Percentiles rank a stretch among this genome's conserved stretches.
phyloP scores from a whole-genome alignment of 1,140 invertebrate species.

The Caenorhabditis briggsae region DNA sequence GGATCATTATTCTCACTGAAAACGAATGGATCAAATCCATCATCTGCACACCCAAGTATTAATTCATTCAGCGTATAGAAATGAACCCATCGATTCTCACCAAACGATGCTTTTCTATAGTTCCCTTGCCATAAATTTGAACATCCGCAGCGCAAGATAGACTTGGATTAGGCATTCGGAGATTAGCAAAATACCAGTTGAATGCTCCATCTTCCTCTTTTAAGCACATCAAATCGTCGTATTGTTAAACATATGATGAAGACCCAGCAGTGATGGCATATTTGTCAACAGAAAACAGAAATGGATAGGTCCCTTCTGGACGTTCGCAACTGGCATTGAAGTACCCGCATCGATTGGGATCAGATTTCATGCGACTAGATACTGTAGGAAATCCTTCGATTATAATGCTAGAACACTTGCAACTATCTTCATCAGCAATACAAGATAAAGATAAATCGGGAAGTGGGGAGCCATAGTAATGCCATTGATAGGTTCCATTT shows the following conservation, averaged over 20 bases:
- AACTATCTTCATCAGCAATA: not conserved
- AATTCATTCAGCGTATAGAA: no score
- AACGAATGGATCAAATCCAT: not conserved
- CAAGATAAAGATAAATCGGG: not conserved
- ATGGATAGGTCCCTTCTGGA: not conserved
- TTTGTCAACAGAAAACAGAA: not conserved
- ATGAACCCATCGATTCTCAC: not conserved
- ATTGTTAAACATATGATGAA: not conserved
- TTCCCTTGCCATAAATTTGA: not conserved
- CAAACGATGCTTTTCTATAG: not conserved
- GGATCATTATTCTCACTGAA: not conserved
- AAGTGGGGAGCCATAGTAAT: not conserved
- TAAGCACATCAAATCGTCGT: not conserved
- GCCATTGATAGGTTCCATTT: not conserved
- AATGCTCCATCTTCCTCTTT: slow-evolving; percentile 5
- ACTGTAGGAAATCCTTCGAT: not conserved
- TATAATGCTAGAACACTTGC: not conserved
- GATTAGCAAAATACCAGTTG: not conserved
- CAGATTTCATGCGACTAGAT: not conserved
- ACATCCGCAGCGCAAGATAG: not conserved
- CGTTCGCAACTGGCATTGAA: not conserved
- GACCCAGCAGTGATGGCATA: not conserved
- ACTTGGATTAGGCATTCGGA: not conserved
- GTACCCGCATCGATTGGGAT: not conserved
- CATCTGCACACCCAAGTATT: not conserved